Evolutionary conservation across 2,888 invertebrate genomes (phyloP), one percentile per base, ranked within the genome.

Genomic region (Pycnomerus fuliginosus): DNA sequence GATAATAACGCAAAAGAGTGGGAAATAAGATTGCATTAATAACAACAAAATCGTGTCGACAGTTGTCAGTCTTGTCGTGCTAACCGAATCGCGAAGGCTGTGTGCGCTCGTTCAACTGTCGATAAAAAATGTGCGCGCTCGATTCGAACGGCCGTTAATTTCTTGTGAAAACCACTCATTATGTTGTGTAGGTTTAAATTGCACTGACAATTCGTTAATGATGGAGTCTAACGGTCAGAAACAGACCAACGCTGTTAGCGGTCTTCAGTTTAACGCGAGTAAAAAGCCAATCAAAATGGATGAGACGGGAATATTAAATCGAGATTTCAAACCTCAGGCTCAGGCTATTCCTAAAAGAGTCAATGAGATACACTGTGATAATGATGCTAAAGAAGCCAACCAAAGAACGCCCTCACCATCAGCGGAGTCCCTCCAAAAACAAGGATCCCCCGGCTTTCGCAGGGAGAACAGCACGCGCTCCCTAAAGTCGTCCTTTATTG

Each of bases 381-480:
- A 25, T 25, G 53, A 54, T 43, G 41, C 43, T 39, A 46, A 43
- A 45, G 54, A 54, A 16, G 17, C 44, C 13, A 39, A 33, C 32
- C 37, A 51, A 27, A 33, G 51, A 16, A 16, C 42, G 28, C 43
- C 49, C 11, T 56, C 55, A 7, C 60, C 59, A 3, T 53, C 49
- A n/a, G 25, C 10, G 4, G 55, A 58, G 4, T 59, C 60, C 3
- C 30, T 59, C n/a, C 43, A 56, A 23, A 55, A 54, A 11, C 52
- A 50, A 16, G 56, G 60, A 33, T 62, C 63, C 27, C 63, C 66
- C 7, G 60, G 58, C 48, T 66, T 66, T 39, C 50, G 60, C 16
- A 50, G 66, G 14, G 58, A 65, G 34, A 64, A 62, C 44, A 65
- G 65, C 39, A 56, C 62, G 20, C 50, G 64, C 30, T 65, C 64